Base-by-base conservation (phyloP, 2,797 vertebrate genomes). In the Sylvia borin region DNA sequence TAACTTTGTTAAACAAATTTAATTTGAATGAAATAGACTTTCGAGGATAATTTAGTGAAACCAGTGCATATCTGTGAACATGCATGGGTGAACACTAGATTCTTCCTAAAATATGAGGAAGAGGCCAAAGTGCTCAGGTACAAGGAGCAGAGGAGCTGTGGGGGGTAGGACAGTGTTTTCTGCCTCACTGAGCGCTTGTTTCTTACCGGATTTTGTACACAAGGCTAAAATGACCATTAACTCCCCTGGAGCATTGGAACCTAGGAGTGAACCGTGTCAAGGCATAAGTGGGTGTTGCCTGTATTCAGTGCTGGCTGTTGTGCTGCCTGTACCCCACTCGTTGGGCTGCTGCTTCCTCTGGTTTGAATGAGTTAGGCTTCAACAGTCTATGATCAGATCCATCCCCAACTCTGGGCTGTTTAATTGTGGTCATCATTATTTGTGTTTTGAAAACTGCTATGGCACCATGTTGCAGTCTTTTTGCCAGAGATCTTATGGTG, bases 1-100 rank as follows among this genome's bases (percentile, higher is more conserved):
- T 90, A 91, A 85, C 72, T 94, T 66, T 60, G 60, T 91, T 90
- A 85, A 95, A 78, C 14, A 78, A 84, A 86, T 92, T 45, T 92
- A 90, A 93, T 93, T 92, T 91, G 45, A 86, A 82, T 62, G 31
- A 94, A 93, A 81, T 42, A 84, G 21, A 45, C 38, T 72, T 82
- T 58, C 7, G 26, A 87, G 71, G 55, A 60, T 58, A 58, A 85
- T 91, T 89, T 62, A 68, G 77, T 79, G 48, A 91, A 95, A 73
- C 27, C 17, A 34, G 31, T 60, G n/a, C 54, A 18, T 58, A 76
- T 71, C 31, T 72, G 55, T 92, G 71, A 92, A 84, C 50, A 86
- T 16, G 55, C 58, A 58, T 36, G 70, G 40, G 31, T 61, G 62
- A 53, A 66, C 22, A 90, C 2, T 5, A 12, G 36, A 73, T 43